Evolutionary conservation across 2,113 vertebrate species (phyloP).

Genomic region (Clarias batrachus): DNA sequence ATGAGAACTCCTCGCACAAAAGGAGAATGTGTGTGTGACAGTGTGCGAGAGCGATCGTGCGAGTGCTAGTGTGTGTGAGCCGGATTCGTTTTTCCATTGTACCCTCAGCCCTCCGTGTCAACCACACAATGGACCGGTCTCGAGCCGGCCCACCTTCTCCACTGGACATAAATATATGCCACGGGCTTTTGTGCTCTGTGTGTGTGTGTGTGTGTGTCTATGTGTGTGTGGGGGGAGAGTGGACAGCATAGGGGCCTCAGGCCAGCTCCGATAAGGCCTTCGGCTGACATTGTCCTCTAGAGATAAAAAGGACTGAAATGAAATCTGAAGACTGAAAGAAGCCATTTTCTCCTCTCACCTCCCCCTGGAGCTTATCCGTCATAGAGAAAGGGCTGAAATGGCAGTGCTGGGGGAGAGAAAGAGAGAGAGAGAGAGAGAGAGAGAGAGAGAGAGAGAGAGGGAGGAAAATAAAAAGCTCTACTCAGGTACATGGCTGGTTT

Average conservation of each 20-base stretch:
- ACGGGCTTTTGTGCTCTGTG: neutral
- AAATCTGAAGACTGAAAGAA: constrained; percentile 66
- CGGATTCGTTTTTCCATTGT: constrained; percentile 10
- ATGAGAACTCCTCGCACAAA: neutral
- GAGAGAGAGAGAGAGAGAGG: constrained; percentile 9
- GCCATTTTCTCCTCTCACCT: constrained; percentile 52
- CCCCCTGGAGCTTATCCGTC: constrained; percentile 57
- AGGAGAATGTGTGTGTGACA: neutral
- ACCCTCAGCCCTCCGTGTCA: constrained; percentile 13
- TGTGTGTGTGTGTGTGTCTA: constrained; percentile 9
- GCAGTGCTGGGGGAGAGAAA: neutral
- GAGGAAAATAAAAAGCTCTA: constrained; percentile 17
- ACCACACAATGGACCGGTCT: constrained; percentile 24
- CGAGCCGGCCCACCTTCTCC: constrained; percentile 16
- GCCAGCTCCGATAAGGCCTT: constrained; percentile 58
- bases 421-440: constrained; percentile 8
- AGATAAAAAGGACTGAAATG: constrained; percentile 63
- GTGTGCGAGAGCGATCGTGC: neutral
- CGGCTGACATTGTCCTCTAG: constrained; percentile 61
- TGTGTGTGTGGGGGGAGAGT: constrained; percentile 40
- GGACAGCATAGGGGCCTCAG: constrained; percentile 39
- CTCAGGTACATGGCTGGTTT: neutral
- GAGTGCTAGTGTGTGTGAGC: constrained; percentile 2
- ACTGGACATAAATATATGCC: constrained; percentile 38
- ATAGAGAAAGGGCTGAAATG: constrained; percentile 43